Evolutionary conservation across 2,888 invertebrate species (phyloP), one percentile per base, ranked within the genome.

Genomic region (Lycia hirtaria): DNA sequence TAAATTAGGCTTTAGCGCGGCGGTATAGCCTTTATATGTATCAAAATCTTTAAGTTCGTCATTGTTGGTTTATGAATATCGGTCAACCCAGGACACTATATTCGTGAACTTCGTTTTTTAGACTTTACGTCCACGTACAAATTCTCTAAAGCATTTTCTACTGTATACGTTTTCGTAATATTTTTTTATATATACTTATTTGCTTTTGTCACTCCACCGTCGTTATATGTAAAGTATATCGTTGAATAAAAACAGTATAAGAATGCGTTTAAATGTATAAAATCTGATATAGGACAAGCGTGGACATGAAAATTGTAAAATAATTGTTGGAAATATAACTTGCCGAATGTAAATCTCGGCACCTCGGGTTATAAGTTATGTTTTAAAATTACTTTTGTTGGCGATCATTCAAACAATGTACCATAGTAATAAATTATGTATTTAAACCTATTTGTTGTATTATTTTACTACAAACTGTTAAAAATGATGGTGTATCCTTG

Each of bases 401-500:
- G 82, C 82, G 48, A 87, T 87, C 88, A 88, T 88, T 87, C 80
- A 75, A 83, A 84, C 83, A 77, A 80, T 88, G 90, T 91, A 91
- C 88, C 85, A 91, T 91, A 90, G 85, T 81, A 90, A 91, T 91
- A 91, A 92, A 92, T 92, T 90, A 92, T 90, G 88, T 92, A 91
- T 90, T 90, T 89, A 91, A 91, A 87, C 72, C 70, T 54, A 33
- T 19, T 30, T 4, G 44, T 64, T 64, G 19, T 37, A 4, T 9
- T 37, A 19, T 37, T 37, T 37, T 19, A 37, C 9, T 35, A 15
- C 14, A 15, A 33, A n/a, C n/a, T n/a, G n/a, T n/a, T n/a, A n/a
- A n/a, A n/a, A n/a, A n/a, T n/a, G n/a, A n/a, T n/a, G n/a, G n/a
- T n/a, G n/a, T n/a, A n/a, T n/a, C n/a, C n/a, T n/a, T n/a, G n/a